Percentiles rank a stretch among this genome's conserved stretches.
phyloP scores from a whole-genome alignment of 2,113 vertebrate genomes.

The Neotoma lepida region DNA sequence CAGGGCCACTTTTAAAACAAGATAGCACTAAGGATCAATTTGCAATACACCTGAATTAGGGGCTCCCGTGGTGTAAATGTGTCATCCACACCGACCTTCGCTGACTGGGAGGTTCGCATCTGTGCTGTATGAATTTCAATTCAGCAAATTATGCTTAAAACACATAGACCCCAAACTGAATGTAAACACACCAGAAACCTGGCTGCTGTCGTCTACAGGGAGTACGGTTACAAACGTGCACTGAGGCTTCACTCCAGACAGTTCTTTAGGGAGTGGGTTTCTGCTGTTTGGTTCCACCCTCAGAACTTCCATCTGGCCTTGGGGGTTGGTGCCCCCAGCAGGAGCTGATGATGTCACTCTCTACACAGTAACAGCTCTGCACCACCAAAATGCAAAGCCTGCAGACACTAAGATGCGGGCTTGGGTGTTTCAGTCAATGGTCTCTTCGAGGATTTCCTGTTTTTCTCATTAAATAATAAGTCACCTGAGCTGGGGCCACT shows the following conservation, averaged over 20 bases:
- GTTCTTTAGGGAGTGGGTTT: fast-evolving
- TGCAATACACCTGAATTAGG: not conserved
- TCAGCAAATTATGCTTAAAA: not conserved
- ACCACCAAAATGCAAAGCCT: fast-evolving
- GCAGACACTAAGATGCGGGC: not conserved
- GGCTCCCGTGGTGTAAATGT: fast-evolving
- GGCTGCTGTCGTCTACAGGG: not conserved
- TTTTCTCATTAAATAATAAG: conserved; percentile 2
- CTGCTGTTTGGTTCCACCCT: not conserved
- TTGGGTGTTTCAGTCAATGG: not conserved
- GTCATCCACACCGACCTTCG: fast-evolving
- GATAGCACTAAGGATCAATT: not conserved
- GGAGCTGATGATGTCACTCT: too few species aligned
- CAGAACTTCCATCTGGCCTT: not conserved
- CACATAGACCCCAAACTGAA: not conserved
- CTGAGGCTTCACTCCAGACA: fast-evolving
- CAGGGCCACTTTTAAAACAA: not conserved
- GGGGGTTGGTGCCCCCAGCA: fast-evolving
- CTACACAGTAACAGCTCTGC: fast-evolving
- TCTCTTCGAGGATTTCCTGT: not conserved
- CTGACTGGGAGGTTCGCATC: fast-evolving
- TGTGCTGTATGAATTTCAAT: not conserved
- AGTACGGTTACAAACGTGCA: fast-evolving
- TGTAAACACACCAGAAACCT: not conserved
- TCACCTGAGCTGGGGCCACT: not conserved